phyloP scores from a whole-genome alignment of 2,888 invertebrate species.

The Poecilobothrus nobilitatus region DNA sequence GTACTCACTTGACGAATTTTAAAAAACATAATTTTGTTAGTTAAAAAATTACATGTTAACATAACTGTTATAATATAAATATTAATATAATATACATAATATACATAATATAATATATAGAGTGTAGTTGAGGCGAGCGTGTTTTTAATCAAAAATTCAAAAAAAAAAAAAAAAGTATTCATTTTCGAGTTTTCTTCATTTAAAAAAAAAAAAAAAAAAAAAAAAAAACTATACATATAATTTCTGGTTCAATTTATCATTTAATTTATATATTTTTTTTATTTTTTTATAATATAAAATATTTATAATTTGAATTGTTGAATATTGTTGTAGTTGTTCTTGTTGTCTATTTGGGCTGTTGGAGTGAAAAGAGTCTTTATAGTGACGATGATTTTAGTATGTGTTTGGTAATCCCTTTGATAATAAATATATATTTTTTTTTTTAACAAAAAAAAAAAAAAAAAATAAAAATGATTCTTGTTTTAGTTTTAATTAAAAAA shows the following conservation, averaged over 20 bases:
- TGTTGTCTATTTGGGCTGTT: slow-evolving; percentile 16
- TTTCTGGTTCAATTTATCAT: background rate
- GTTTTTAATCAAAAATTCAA: background rate
- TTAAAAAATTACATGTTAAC: background rate
- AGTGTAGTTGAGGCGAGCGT: slow-evolving; percentile 4
- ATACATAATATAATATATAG: background rate
- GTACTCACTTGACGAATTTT: slow-evolving; percentile 4
- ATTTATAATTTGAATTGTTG: background rate
- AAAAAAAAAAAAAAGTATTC: no score
- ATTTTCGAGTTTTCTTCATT: background rate
- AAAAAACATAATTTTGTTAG: background rate
- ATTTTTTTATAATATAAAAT: background rate
- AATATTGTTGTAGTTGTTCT: slow-evolving; percentile 11
- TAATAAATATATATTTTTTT: background rate
- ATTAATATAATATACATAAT: background rate
- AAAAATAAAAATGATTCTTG: slow-evolving; percentile 1
- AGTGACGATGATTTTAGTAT: background rate
- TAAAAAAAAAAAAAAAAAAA: no score
- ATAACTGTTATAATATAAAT: background rate
- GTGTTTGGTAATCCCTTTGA: background rate
- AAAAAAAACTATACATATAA: background rate
- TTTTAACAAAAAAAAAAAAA: background rate
- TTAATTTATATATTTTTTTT: background rate
- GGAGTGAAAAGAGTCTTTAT: slow-evolving; percentile 18
- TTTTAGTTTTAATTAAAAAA: background rate